Conservation (phyloP, 1,140 invertebrate genomes). For the Drosophila rhopaloa region DNA sequence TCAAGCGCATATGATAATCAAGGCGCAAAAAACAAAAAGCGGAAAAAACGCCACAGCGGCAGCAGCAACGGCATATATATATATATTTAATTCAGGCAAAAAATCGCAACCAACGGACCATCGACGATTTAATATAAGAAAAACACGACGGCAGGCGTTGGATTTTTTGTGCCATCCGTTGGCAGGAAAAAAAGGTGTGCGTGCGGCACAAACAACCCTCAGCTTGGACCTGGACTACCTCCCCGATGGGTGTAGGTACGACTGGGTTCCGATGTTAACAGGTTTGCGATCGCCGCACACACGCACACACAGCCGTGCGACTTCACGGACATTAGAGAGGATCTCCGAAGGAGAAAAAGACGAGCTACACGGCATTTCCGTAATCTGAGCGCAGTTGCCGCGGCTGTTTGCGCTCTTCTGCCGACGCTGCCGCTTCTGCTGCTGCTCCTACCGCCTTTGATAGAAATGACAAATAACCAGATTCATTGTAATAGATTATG, state of each 20-base stretch:
- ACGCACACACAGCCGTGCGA: slow-evolving; percentile 66
- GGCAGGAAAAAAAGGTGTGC: slow-evolving; percentile 60
- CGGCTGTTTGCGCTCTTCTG: slow-evolving; percentile 82
- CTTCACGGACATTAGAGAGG: slow-evolving; percentile 79
- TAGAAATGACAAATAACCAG: slow-evolving; percentile 84
- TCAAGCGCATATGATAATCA: slow-evolving; percentile 84
- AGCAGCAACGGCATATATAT: slow-evolving; percentile 19
- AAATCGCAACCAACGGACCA: slow-evolving; percentile 61
- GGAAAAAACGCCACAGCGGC: slow-evolving; percentile 62
- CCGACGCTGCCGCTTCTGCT: slow-evolving; percentile 19
- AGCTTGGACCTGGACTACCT: slow-evolving; percentile 44
- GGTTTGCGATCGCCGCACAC: slow-evolving; percentile 61
- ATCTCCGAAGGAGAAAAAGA: slow-evolving; percentile 38
- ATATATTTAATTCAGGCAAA: slow-evolving; percentile 80
- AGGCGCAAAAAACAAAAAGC: slow-evolving; percentile 62
- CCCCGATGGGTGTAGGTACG: slow-evolving; percentile 73
- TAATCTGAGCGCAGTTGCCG: slow-evolving; percentile 80
- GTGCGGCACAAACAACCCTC: slow-evolving; percentile 71
- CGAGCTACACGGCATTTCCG: slow-evolving; percentile 54
- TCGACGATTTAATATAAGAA: slow-evolving; percentile 83
- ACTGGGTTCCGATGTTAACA: slow-evolving; percentile 81
- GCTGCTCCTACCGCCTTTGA: slow-evolving; percentile 59
- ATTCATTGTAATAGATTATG: slow-evolving; percentile 85
- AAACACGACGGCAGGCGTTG: slow-evolving; percentile 75
- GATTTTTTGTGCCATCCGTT: slow-evolving; percentile 46